Percentiles rank a stretch among this genome's conserved stretches.
Conservation (phyloP, 2,113 vertebrate genomes). For the Excalfactoria chinensis region DNA sequence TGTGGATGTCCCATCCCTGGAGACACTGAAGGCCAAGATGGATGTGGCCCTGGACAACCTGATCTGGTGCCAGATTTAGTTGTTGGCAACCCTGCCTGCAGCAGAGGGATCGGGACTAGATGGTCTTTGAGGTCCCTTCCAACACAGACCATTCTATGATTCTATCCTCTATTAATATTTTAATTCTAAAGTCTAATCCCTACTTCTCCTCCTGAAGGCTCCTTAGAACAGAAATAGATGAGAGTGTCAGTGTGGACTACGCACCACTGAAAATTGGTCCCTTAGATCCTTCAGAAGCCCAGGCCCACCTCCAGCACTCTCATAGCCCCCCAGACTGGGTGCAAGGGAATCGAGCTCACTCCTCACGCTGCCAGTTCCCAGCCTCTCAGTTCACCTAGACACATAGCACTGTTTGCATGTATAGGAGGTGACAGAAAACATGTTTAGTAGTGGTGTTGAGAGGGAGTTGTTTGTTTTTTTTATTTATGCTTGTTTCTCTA, state of each 20-base stretch:
- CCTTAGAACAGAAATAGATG: not conserved
- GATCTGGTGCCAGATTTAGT: too few species aligned
- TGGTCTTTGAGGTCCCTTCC: too few species aligned
- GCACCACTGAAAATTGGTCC: not conserved
- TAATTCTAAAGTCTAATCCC: not conserved
- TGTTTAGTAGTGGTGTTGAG: not conserved
- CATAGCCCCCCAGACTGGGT: fast-evolving
- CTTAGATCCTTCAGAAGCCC: not conserved
- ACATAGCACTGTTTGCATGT: not conserved
- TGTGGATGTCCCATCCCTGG: too few species aligned
- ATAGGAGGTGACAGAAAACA: not conserved
- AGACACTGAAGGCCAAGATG: too few species aligned
- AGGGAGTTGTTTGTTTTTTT: not conserved
- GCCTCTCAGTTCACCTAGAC: not conserved
- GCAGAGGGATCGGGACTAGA: too few species aligned
- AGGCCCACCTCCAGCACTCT: not conserved
- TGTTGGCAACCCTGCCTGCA: too few species aligned
- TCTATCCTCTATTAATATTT: not conserved
- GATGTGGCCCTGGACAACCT: too few species aligned
- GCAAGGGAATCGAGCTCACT: not conserved
- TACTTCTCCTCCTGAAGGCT: not conserved
- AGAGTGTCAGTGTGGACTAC: not conserved
- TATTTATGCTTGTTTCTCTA: not conserved
- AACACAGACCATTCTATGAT: too few species aligned
- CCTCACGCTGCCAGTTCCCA: not conserved